A percentile compares a stretch with the other conserved stretches of the same genome.
phyloP scores from a whole-genome alignment of 2,888 invertebrate genomes.

The Leucania comma region DNA sequence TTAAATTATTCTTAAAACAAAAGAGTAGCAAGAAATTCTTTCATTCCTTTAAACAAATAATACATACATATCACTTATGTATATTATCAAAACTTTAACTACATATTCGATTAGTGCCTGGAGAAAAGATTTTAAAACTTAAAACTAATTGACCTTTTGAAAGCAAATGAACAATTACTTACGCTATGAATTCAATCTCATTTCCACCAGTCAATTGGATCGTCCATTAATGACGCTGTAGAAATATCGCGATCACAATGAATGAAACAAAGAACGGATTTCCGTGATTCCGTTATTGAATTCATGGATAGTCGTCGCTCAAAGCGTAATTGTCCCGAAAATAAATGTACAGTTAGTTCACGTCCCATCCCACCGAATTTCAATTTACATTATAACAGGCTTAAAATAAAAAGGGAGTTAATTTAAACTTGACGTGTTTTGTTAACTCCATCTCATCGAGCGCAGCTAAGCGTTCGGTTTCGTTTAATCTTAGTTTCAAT shows the following conservation, averaged over 20 bases:
- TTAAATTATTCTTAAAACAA: not conserved
- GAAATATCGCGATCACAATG: constrained; percentile 39
- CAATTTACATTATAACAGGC: constrained; percentile 26
- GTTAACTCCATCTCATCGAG: constrained; percentile 19
- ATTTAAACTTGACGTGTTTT: constrained; percentile 39
- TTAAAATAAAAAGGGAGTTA: constrained; percentile 39
- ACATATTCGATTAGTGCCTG: no score
- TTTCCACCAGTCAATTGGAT: constrained; percentile 28
- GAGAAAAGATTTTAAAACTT: constrained; percentile 1
- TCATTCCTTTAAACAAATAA: not conserved
- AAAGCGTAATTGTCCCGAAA: constrained; percentile 18
- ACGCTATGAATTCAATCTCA: constrained; percentile 26
- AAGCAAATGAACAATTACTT: constrained; percentile 26
- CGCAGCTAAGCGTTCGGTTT: constrained; percentile 27
- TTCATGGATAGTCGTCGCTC: constrained; percentile 24
- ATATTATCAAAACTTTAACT: not conserved
- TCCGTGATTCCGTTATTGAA: constrained; percentile 42
- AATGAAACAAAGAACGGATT: constrained; percentile 48
- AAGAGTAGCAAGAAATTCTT: not conserved
- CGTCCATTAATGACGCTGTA: constrained; percentile 21
- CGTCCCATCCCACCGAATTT: constrained; percentile 5
- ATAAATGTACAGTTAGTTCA: constrained; percentile 1
- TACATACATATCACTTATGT: not conserved
- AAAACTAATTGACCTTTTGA: constrained; percentile 1
- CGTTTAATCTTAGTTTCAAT: constrained; percentile 49